Base-by-base conservation (phyloP, 2,113 vertebrate species). In the Halcyon senegalensis region DNA sequence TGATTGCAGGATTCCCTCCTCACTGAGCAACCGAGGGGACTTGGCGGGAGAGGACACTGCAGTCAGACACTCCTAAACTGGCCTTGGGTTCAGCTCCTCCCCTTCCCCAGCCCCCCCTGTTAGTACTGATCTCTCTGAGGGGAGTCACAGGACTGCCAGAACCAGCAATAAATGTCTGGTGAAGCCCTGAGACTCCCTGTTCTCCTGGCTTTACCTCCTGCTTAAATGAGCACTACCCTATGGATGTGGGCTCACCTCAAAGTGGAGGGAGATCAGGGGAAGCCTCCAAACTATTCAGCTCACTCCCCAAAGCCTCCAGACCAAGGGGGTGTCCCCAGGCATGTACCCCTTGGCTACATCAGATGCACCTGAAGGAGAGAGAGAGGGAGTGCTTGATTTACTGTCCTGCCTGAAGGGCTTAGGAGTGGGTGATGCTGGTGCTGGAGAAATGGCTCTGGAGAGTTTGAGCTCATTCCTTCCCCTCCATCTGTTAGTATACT, bases 1-100 rank as follows among this genome's bases (percentile, higher is more conserved):
- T 97, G 94, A 90, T 23, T 96, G 96, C 90, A 96, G 93, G 69
- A 95, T 90, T 95, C 95, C 84, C 59, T 90, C 94, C 96, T 90
- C 81, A 95, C 92, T 20, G 60, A 96, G 85, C 69, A 97, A 92
- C 94, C 91, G 92, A 96, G 84, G 78, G 78, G 62, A 96, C 89
- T 85, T 89, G 84, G 70, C 41, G 17, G 94, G 92, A 94, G 93
- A 95, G 94, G 80, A 86, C 64, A 1, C 94, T 92, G 85, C 93
- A 93, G 91, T 95, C 93, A 95, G 95, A 95, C 68, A 37, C 50
- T 92, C 78, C 77, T 83, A 78, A 80, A 67, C 50, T 62, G 92
- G 94, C 82, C 93, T 96, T 96, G 91, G 43, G 94, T 95, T 97
- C 90, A 87, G 84, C 44, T 93, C 37, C 62, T 83, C 60, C 90